phyloP scores from a whole-genome alignment of 2,888 invertebrate species.

The Rugalucina vietnamica region DNA sequence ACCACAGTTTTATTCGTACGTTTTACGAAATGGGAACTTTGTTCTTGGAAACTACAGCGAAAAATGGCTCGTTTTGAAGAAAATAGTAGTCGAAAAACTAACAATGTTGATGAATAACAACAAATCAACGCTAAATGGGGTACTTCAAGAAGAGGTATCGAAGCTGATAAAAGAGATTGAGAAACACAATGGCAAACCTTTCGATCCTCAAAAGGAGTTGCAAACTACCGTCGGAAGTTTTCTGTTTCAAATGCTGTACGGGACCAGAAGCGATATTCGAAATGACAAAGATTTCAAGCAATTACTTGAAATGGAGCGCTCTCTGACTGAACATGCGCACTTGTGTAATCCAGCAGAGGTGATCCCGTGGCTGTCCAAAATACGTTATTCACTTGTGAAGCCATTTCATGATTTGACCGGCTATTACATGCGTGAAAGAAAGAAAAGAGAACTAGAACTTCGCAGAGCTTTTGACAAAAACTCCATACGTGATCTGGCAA shows the following conservation, averaged over 20 bases:
- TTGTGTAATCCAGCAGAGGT: conserved; percentile 52
- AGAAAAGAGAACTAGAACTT: not conserved
- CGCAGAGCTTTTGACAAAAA: conserved; percentile 38
- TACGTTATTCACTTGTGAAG: conserved; percentile 25
- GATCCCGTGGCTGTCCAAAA: conserved; percentile 54
- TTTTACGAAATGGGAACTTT: conserved; percentile 1
- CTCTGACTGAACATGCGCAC: not conserved
- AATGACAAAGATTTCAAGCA: conserved; percentile 31
- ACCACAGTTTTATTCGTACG: conserved; percentile 27
- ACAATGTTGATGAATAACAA: conserved; percentile 23
- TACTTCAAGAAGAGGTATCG: not conserved
- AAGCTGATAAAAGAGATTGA: not conserved
- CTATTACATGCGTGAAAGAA: not conserved
- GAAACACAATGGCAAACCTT: not conserved
- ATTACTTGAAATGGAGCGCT: not conserved
- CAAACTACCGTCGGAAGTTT: conserved; percentile 25
- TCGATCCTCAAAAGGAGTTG: conserved; percentile 18
- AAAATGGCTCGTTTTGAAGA: conserved; percentile 19
- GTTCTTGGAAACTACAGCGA: conserved; percentile 17
- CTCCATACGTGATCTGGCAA: conserved; percentile 52
- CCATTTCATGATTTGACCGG: conserved; percentile 36
- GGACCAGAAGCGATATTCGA: conserved; percentile 12
- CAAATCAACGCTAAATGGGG: conserved; percentile 1
- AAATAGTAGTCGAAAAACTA: conserved; percentile 23
- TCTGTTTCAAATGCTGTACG: conserved; percentile 42